These are phyloP conservation scores for Drosophila melanica DNA, from an alignment of 1,140 invertebrate genomes.

Conservation along the genomic window DNA sequence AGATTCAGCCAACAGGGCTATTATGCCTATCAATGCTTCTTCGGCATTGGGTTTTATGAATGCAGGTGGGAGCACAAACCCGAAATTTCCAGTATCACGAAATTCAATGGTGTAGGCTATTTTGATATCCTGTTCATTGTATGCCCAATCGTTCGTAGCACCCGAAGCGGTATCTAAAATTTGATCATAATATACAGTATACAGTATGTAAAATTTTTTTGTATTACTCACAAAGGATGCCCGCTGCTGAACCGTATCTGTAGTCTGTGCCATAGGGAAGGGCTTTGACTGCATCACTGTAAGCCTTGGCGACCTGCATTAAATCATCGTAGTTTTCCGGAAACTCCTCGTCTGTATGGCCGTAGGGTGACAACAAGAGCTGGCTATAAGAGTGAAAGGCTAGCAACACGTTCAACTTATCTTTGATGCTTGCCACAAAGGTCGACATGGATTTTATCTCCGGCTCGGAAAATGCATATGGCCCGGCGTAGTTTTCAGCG, in stretches of 20 bases:
- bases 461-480: slow-evolving; percentile 90
- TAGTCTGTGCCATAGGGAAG: slow-evolving; percentile 85
- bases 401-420: slow-evolving; percentile 85
- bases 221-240: slow-evolving; percentile 85
- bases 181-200: background rate
- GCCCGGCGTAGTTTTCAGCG: slow-evolving; percentile 88
- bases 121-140: slow-evolving; percentile 85
- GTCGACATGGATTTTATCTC: slow-evolving; percentile 88
- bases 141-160: slow-evolving; percentile 88
- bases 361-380: slow-evolving; percentile 85
- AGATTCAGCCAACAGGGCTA: slow-evolving; percentile 87
- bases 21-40: slow-evolving; percentile 91
- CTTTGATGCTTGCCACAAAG: slow-evolving; percentile 85
- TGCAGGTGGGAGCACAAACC: slow-evolving; percentile 92
- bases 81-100: slow-evolving; percentile 91
- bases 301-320: slow-evolving; percentile 85
- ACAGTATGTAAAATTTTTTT: too few species aligned
- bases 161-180: slow-evolving; percentile 85
- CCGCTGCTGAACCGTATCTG: slow-evolving; percentile 84
- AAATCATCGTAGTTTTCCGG: slow-evolving; percentile 85
- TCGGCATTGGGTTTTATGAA: slow-evolving; percentile 92
- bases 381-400: slow-evolving; percentile 86
- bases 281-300: slow-evolving; percentile 83
- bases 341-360: slow-evolving; percentile 83
- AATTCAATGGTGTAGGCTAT: slow-evolving; percentile 86